Evolutionary conservation across 2,797 vertebrate genomes (phyloP).

Genomic region (Enteromius mattozi): DNA sequence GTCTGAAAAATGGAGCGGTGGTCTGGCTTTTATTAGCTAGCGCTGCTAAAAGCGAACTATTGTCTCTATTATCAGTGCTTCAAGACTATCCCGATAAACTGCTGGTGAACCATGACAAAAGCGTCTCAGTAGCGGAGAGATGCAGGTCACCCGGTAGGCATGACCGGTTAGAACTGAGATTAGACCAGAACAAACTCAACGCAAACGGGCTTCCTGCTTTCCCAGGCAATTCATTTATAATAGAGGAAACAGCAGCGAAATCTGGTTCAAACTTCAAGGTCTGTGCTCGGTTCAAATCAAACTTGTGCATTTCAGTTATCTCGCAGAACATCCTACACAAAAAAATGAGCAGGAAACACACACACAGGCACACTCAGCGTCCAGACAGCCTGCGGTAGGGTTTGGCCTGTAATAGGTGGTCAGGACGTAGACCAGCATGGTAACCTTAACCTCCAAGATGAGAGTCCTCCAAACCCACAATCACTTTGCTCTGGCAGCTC

Average conservation of each 20-base stretch:
- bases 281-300: neutral
- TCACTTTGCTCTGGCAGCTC: constrained; percentile 49
- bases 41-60: constrained; percentile 28
- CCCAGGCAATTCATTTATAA: constrained; percentile 45
- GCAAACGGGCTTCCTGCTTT: constrained; percentile 47
- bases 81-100: constrained; percentile 45
- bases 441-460: constrained; percentile 74
- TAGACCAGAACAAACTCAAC: constrained; percentile 44
- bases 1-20: neutral
- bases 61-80: constrained; percentile 42
- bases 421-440: constrained; percentile 65
- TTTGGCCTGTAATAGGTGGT: constrained; percentile 68
- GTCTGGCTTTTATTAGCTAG: constrained; percentile 28
- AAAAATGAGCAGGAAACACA: neutral
- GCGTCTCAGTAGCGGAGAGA: constrained; percentile 34
- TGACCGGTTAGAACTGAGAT: constrained; percentile 48
- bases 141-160: constrained; percentile 54
- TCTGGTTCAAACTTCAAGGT: constrained; percentile 36
- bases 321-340: constrained; percentile 34
- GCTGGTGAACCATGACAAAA: constrained; percentile 29
- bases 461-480: constrained; percentile 76
- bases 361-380: constrained; percentile 41
- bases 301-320: constrained; percentile 25
- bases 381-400: constrained; percentile 70
- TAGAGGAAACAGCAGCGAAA: constrained; percentile 30